Base-by-base conservation (phyloP, 2,888 invertebrate genomes). In the Melieria crassipennis region DNA sequence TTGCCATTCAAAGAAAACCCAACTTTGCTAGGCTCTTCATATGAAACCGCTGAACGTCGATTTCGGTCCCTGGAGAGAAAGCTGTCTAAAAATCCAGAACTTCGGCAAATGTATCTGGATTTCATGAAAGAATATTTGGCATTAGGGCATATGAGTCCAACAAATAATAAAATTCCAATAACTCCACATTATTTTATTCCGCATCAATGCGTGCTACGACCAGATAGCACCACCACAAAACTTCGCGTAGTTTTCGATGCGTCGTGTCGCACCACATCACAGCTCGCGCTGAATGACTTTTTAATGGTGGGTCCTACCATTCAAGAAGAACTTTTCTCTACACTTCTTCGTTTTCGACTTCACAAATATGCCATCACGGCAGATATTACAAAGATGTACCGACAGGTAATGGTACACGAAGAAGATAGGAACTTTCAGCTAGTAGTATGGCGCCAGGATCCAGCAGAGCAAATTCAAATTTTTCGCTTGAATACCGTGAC, bases 61-160 rank as follows among this genome's bases (percentile, higher is more conserved):
- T 76, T 74, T 70, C 55, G 73, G 47, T 61, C 72, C 1, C 52
- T 75, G 47, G 68, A 78, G 60, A 69, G 73, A 45, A 68, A 62
- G 7, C n/a, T 74, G 1, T 63, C 56, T 48, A 75, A 75, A 66
- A 50, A 70, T 65, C 57, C 46, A 47, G 55, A 71, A 30, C 61
- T 73, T n/a, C 67, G 56, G 55, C 46, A 56, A 11, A 71, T 73
- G 58, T 75, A 72, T 46, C 63, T 69, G 57, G 55, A 65, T 1
- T 75, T 75, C 52, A 75, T 77, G 71, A 71, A 68, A 30, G 75
- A 76, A 42, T 76, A 74, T 48, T 13, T 69, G 43, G 10, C 16
- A 5, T 65, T 75, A 57, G 72, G 70, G 1, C 75, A 77, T 45
- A 75, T 75, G 73, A 63, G 63, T 4, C 47, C 67, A 50, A 57